Evolutionary conservation across 2,888 invertebrate species (phyloP).

Genomic region (Philereme vetulata): DNA sequence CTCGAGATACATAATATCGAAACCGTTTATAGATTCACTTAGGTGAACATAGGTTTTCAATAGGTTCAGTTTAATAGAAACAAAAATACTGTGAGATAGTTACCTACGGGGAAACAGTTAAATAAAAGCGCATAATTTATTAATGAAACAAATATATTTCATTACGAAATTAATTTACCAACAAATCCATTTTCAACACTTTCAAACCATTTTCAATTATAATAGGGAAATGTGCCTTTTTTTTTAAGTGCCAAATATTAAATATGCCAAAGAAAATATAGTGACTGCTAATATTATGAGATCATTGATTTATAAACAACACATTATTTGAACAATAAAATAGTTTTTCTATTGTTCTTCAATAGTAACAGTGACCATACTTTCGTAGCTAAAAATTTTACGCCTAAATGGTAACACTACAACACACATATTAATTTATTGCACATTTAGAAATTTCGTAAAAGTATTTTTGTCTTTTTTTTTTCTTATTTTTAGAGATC

Average conservation of each 20-base stretch:
- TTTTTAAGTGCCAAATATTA: constrained; percentile 82
- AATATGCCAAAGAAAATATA: constrained; percentile 68
- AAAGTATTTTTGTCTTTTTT: constrained; percentile 83
- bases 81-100: no score
- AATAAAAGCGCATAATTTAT: constrained; percentile 33
- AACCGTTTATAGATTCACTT: no score
- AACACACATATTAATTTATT: constrained; percentile 82
- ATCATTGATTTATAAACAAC: constrained; percentile 69
- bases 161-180: constrained; percentile 83
- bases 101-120: no score
- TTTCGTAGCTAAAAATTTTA: constrained; percentile 72
- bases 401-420: constrained; percentile 83
- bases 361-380: constrained; percentile 55
- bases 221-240: constrained; percentile 82
- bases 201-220: constrained; percentile 81
- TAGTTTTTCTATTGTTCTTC: constrained; percentile 42
- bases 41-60: no score
- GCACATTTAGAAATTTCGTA: constrained; percentile 84
- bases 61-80: no score
- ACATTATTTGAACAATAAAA: constrained; percentile 53
- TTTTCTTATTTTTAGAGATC: constrained; percentile 82
- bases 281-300: constrained; percentile 69
- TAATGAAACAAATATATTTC: constrained; percentile 85
- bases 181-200: constrained; percentile 84
- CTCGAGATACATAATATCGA: no score